A percentile compares a stretch with the other conserved stretches of the same genome.
These are phyloP conservation scores for Narcine bancroftii DNA, from an alignment of 2,113 vertebrate genomes.

Conservation along the genomic window DNA sequence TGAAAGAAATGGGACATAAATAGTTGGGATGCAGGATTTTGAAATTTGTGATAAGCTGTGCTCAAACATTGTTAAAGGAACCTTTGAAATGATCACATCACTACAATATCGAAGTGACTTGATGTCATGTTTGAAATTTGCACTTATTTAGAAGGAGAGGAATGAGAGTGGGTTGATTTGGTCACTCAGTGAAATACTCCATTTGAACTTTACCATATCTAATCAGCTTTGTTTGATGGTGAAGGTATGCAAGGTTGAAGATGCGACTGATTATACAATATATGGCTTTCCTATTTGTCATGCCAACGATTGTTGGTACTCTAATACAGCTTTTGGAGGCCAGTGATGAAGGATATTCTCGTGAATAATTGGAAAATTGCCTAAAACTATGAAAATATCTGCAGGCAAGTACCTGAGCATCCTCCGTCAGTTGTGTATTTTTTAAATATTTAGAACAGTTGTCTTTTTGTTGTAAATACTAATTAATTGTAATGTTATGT, in stretches of 20 bases:
- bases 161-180: background rate
- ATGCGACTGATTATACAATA: background rate
- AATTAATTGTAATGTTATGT: slow-evolving; percentile 18
- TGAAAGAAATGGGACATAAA: background rate
- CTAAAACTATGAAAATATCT: slow-evolving; percentile 16
- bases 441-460: slow-evolving; percentile 23
- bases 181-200: slow-evolving; percentile 17
- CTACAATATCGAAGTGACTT: background rate
- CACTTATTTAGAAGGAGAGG: background rate
- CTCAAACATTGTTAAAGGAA: background rate
- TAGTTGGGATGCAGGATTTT: background rate
- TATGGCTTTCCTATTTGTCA: slow-evolving; percentile 3
- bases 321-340: slow-evolving; percentile 2
- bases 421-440: background rate
- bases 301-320: slow-evolving; percentile 25
- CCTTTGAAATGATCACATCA: background rate
- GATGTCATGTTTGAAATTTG: background rate
- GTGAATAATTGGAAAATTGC: slow-evolving; percentile 10
- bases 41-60: background rate
- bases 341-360: slow-evolving; percentile 18
- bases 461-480: slow-evolving; percentile 37
- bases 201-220: slow-evolving; percentile 33
- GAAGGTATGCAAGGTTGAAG: background rate
- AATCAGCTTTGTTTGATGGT: slow-evolving; percentile 12
- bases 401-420: background rate